A percentile compares a stretch with the other conserved stretches of the same genome.
These are phyloP conservation scores for Mythimna loreyi DNA, from an alignment of 2,888 invertebrate species.

Conservation along the genomic window DNA sequence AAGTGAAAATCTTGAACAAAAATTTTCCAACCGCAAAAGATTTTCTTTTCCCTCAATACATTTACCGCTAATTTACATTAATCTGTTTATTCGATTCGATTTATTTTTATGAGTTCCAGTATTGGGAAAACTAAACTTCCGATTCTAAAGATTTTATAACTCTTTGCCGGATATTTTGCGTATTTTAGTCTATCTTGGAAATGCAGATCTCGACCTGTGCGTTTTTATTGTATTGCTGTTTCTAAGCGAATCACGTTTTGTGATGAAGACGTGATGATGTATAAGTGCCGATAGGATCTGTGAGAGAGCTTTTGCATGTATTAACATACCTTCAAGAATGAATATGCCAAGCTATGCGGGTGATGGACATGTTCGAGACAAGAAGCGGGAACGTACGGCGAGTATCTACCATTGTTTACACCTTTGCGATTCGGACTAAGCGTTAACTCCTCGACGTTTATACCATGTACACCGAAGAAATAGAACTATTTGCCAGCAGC, in stretches of 20 bases:
- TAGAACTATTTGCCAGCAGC: no score
- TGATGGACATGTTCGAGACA: slow-evolving; percentile 19
- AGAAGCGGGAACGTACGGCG: not conserved
- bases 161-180: slow-evolving; percentile 32
- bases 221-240: slow-evolving; percentile 46
- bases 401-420: no score
- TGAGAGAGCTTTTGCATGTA: slow-evolving; percentile 41
- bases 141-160: slow-evolving; percentile 37
- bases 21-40: slow-evolving; percentile 51
- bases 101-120: slow-evolving; percentile 19
- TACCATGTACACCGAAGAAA: no score
- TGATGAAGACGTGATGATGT: slow-evolving; percentile 59
- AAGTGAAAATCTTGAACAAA: slow-evolving; percentile 57
- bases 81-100: slow-evolving; percentile 22
- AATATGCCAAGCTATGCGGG: slow-evolving; percentile 19
- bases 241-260: slow-evolving; percentile 50
- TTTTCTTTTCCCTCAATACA: slow-evolving; percentile 26
- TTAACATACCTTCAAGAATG: slow-evolving; percentile 29
- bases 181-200: slow-evolving; percentile 29
- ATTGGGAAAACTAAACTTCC: slow-evolving; percentile 20
- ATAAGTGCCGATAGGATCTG: slow-evolving; percentile 46
- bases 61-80: slow-evolving; percentile 35
- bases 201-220: slow-evolving; percentile 42
- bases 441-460: no score
- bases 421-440: not conserved